phyloP scores from a whole-genome alignment of 92 coral and sea anemone species.

The Desmophyllum pertusum region DNA sequence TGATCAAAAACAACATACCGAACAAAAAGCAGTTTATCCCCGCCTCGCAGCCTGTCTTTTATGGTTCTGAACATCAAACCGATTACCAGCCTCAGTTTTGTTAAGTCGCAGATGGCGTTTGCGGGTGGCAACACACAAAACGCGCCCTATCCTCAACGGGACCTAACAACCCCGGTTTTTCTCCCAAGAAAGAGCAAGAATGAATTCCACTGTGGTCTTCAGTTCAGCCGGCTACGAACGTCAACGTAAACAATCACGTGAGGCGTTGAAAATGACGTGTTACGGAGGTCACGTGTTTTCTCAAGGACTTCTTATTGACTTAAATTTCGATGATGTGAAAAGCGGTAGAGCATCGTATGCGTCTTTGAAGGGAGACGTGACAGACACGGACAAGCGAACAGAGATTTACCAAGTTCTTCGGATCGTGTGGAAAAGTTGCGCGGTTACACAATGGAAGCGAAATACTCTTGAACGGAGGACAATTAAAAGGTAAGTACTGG shows the following conservation, averaged over 20 bases:
- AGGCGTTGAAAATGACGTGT: neutral
- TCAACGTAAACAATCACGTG: constrained; percentile 22
- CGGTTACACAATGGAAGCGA: constrained; percentile 65
- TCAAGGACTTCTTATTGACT: constrained; percentile 65
- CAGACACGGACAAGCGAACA: constrained; percentile 62
- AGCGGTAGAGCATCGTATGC: constrained; percentile 40
- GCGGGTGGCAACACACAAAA: constrained; percentile 3
- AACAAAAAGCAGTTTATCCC: constrained; percentile 30
- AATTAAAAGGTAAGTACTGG: constrained; percentile 59
- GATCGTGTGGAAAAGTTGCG: constrained; percentile 82
- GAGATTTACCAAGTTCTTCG: constrained; percentile 58
- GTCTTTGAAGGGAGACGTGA: constrained; percentile 46
- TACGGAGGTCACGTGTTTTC: constrained; percentile 3
- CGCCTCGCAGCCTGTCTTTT: neutral
- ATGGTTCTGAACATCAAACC: neutral
- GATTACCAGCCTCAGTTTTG: neutral
- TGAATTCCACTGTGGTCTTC: constrained; percentile 9
- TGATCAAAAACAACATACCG: neutral
- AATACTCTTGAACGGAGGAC: constrained; percentile 61
- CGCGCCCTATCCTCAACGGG: neutral
- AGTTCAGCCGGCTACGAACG: neutral
- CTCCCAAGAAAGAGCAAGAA: neutral
- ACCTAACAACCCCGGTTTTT: neutral
- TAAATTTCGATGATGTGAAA: constrained; percentile 67
- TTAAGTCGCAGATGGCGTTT: constrained; percentile 5